A percentile compares a stretch with the other conserved stretches of the same genome.
Conservation (phyloP, 2,113 vertebrate genomes). For the Hirundichthys speculiger region DNA sequence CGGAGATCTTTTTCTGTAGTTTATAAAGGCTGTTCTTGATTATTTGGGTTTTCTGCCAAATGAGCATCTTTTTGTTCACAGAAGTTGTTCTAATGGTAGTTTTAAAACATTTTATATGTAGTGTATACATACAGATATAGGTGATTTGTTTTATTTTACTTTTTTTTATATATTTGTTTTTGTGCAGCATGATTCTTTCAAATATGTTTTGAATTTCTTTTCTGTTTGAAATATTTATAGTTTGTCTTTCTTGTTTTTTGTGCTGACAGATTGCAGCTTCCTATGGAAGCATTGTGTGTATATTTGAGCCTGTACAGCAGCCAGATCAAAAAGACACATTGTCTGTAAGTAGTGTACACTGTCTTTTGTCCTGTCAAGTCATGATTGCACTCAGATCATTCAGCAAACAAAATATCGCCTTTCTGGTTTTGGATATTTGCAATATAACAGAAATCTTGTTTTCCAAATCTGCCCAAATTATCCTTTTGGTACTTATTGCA, state of each 20-base stretch:
- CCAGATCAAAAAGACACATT: constrained; percentile 81
- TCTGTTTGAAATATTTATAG: neutral
- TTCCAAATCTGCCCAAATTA: constrained; percentile 32
- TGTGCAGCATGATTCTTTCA: too few relatives aligned
- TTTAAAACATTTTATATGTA: too few relatives aligned
- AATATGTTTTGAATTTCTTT: too few relatives aligned
- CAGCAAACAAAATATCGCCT: neutral
- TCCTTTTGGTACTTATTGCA: constrained; percentile 26
- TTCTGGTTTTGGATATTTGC: neutral
- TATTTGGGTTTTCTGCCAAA: too few relatives aligned
- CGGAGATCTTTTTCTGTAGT: too few relatives aligned
- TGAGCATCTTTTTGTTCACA: too few relatives aligned
- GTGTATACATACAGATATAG: too few relatives aligned
- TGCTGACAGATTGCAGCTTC: constrained; percentile 95
- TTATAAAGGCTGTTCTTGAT: too few relatives aligned
- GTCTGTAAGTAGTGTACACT: constrained; percentile 80
- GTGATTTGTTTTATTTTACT: too few relatives aligned
- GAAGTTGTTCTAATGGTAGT: too few relatives aligned
- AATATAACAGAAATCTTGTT: neutral
- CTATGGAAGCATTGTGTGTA: constrained; percentile 90
- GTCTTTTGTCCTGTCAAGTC: constrained; percentile 1
- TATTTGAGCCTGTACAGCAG: constrained; percentile 91
- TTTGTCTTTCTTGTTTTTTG: constrained; percentile 6
- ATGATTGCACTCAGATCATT: constrained; percentile 15
- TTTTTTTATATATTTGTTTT: too few relatives aligned